Percentiles rank a stretch among this genome's conserved stretches.
phyloP scores from a whole-genome alignment of 2,888 invertebrate species.

The Sinohyriopsis cumingii region DNA sequence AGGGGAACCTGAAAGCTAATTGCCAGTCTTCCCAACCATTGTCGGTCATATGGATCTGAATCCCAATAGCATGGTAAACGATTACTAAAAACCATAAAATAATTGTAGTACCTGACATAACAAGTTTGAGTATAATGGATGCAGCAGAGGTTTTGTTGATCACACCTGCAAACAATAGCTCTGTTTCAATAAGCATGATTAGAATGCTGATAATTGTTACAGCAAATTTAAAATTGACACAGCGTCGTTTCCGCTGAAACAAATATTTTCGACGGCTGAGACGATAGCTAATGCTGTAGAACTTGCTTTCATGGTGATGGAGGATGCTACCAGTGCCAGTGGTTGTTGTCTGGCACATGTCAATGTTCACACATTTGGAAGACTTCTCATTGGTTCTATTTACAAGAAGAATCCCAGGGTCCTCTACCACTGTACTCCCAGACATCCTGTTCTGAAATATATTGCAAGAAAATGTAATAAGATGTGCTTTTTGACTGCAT shows the following conservation, averaged over 20 bases:
- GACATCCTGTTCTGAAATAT: conserved; percentile 44
- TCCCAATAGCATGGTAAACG: conserved; percentile 48
- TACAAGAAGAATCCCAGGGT: conserved; percentile 57
- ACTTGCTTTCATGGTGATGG: conserved; percentile 17
- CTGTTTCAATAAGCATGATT: conserved; percentile 56
- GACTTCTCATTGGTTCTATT: conserved; percentile 45
- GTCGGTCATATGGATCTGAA: conserved; percentile 53
- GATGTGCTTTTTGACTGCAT: too few species aligned
- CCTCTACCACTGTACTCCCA: conserved; percentile 45
- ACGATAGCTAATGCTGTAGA: conserved; percentile 55
- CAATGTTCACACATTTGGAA: conserved; percentile 47
- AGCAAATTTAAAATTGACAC: conserved; percentile 51
- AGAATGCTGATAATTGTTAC: conserved; percentile 49
- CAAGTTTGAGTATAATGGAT: conserved; percentile 47
- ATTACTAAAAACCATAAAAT: conserved; percentile 41
- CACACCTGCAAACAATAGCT: conserved; percentile 41
- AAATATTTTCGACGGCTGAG: conserved; percentile 48
- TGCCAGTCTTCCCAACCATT: conserved; percentile 59
- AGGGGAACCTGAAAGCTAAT: conserved; percentile 44
- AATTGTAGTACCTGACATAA: conserved; percentile 47
- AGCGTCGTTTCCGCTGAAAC: conserved; percentile 38
- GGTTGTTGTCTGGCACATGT: conserved; percentile 11
- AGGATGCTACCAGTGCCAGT: conserved; percentile 23
- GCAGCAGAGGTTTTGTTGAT: conserved; percentile 35
- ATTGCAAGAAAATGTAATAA: too few species aligned